These are phyloP conservation scores for Cephus nigrinus DNA, from an alignment of 2,888 invertebrate species.

Conservation along the genomic window DNA sequence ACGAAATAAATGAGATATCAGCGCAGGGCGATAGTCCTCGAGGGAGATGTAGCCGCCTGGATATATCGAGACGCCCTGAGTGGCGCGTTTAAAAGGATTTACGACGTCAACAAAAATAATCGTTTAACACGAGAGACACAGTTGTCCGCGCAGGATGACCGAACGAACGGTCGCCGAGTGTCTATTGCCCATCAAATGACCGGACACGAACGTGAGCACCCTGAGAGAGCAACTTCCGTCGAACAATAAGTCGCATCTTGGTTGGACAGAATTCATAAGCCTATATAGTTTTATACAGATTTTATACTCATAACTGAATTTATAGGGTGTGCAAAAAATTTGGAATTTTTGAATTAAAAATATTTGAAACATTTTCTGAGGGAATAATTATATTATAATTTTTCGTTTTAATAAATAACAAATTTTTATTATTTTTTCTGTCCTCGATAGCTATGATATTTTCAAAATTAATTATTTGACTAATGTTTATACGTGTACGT, in stretches of 20 bases:
- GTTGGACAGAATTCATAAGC: conserved; percentile 9
- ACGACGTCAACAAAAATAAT: conserved; percentile 54
- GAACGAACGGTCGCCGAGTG: conserved; percentile 43
- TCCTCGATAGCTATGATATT: not conserved
- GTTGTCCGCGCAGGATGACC: conserved; percentile 32
- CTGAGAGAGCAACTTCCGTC: not conserved
- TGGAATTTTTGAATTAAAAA: too few relatives aligned
- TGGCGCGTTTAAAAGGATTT: conserved; percentile 50
- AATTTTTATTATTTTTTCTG: not conserved
- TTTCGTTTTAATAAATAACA: not conserved
- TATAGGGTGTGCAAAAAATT: not conserved
- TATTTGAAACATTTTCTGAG: not conserved
- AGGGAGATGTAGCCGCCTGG: conserved; percentile 27
- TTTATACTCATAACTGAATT: conserved; percentile 9
- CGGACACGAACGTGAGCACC: conserved; percentile 26
- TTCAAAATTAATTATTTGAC: not conserved
- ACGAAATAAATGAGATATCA: conserved; percentile 48
- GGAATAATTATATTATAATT: not conserved
- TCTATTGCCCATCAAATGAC: conserved; percentile 51
- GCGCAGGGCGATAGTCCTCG: conserved; percentile 39
- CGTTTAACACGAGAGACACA: conserved; percentile 39
- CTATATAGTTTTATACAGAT: conserved; percentile 34
- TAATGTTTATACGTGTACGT: not conserved
- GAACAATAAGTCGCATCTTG: not conserved
- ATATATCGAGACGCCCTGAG: conserved; percentile 39